Percentiles rank a stretch among this genome's conserved stretches.
phyloP scores from a whole-genome alignment of 2,888 invertebrate species.

The Ellobium chinense region DNA sequence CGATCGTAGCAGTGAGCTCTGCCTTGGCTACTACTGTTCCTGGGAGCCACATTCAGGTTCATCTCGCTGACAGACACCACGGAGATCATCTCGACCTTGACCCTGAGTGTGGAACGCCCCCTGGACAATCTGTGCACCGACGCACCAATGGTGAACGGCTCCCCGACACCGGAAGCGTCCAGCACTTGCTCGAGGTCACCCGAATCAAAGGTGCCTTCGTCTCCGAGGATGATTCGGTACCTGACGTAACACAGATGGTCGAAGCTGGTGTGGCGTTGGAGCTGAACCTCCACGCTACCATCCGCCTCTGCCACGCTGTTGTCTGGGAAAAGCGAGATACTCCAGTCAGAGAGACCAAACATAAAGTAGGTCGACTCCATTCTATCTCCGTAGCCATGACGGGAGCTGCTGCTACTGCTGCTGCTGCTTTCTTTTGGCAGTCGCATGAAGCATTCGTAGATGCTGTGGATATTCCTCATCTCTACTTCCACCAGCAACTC shows the following conservation, averaged over 20 bases:
- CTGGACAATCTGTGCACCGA: constrained; percentile 65
- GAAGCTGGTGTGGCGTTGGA: constrained; percentile 88
- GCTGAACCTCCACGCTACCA: constrained; percentile 76
- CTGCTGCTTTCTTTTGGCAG: constrained; percentile 80
- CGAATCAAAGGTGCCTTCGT: constrained; percentile 70
- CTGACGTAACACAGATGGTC: constrained; percentile 88
- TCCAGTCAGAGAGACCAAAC: constrained; percentile 91
- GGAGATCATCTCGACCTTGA: constrained; percentile 87
- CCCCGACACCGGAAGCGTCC: constrained; percentile 71
- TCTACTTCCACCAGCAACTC: constrained; percentile 89
- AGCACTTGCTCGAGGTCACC: constrained; percentile 72
- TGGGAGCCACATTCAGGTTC: constrained; percentile 69
- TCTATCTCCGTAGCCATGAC: constrained; percentile 55
- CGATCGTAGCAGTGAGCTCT: constrained; percentile 86
- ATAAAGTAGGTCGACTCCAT: constrained; percentile 86
- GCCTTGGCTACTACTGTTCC: constrained; percentile 60
- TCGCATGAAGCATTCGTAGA: constrained; percentile 86
- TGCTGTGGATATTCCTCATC: constrained; percentile 83
- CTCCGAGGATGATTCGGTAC: constrained; percentile 82
- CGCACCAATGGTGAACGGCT: constrained; percentile 67
- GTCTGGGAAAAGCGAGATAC: constrained; percentile 80
- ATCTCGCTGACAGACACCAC: constrained; percentile 86
- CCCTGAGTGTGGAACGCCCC: constrained; percentile 80
- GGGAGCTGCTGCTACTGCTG: constrained; percentile 32
- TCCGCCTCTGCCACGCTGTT: constrained; percentile 69